These are phyloP conservation scores for Paraescarpia echinospica DNA, from an alignment of 1,140 invertebrate genomes.

Conservation along the genomic window DNA sequence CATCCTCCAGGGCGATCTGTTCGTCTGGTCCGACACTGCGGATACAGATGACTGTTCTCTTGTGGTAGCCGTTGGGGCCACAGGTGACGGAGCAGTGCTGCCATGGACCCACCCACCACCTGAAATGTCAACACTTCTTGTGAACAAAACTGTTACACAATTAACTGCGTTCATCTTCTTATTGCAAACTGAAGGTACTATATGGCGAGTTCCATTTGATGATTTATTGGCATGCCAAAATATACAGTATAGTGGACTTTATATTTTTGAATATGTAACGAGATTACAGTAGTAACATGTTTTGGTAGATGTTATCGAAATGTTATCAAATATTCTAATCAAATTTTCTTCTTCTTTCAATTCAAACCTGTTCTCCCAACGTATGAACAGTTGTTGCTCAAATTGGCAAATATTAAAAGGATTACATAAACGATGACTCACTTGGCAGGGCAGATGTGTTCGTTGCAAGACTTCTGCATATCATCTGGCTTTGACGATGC, in stretches of 20 bases:
- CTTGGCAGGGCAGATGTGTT: slow-evolving; percentile 72
- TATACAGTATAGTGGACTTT: too few species aligned
- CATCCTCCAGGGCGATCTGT: slow-evolving; percentile 70
- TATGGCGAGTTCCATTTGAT: too few species aligned
- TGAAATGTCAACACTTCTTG: slow-evolving; percentile 34
- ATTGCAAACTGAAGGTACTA: too few species aligned
- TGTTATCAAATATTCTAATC: not conserved
- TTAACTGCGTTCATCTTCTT: too few species aligned
- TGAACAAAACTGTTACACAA: too few species aligned
- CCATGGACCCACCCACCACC: slow-evolving; percentile 82
- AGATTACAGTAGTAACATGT: too few species aligned
- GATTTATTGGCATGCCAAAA: not conserved
- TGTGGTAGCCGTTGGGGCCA: slow-evolving; percentile 63
- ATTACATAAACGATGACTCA: slow-evolving; percentile 40
- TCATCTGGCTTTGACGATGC: slow-evolving; percentile 64
- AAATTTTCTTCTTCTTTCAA: too few species aligned
- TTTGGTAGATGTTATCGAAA: too few species aligned
- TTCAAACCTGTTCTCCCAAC: too few species aligned
- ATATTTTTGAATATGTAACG: too few species aligned
- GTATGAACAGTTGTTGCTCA: not conserved
- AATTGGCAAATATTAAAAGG: not conserved
- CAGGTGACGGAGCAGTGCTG: slow-evolving; percentile 78
- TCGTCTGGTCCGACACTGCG: slow-evolving; percentile 63
- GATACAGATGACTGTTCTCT: slow-evolving; percentile 75
- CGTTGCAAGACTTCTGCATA: slow-evolving; percentile 68